phyloP scores from a whole-genome alignment of 2,113 vertebrate species.

The Rhinoderma darwinii region DNA sequence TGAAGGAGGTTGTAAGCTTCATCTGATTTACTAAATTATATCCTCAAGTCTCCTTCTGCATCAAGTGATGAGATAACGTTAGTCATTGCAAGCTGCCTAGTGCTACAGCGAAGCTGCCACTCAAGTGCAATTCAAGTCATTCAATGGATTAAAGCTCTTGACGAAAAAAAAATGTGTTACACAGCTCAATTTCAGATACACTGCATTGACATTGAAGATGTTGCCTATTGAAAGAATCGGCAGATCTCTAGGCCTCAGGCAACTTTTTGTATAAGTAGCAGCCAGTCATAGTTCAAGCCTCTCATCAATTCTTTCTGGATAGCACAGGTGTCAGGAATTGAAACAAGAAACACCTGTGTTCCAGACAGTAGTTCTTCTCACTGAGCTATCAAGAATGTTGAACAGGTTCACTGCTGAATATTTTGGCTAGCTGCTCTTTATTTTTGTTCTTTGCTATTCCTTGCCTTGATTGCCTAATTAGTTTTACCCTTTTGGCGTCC shows the following conservation, averaged over 20 bases:
- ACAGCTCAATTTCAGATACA: neutral
- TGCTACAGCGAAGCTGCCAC: neutral
- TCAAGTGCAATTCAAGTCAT: neutral
- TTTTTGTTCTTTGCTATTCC: too few species aligned
- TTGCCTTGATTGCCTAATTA: too few species aligned
- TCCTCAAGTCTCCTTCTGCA: conserved; percentile 9
- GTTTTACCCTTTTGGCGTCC: too few species aligned
- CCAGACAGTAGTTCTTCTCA: too few species aligned
- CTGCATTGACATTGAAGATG: neutral
- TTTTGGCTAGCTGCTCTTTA: too few species aligned
- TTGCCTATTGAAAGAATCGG: neutral
- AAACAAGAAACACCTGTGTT: too few species aligned
- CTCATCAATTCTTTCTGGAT: too few species aligned
- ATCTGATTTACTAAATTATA: conserved; percentile 30
- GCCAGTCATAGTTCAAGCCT: neutral
- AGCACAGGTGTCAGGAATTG: too few species aligned
- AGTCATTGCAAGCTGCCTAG: conserved; percentile 3
- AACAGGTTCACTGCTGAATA: too few species aligned
- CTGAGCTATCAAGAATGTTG: too few species aligned
- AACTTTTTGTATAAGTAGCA: neutral
- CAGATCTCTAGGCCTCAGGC: neutral
- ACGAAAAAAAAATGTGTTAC: conserved; percentile 5
- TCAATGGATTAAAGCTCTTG: neutral
- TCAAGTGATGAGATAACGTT: neutral
- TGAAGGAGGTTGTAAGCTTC: conserved; percentile 21